Evolutionary conservation across 2,888 invertebrate genomes (phyloP).

Genomic region (Drosophila rubida): DNA sequence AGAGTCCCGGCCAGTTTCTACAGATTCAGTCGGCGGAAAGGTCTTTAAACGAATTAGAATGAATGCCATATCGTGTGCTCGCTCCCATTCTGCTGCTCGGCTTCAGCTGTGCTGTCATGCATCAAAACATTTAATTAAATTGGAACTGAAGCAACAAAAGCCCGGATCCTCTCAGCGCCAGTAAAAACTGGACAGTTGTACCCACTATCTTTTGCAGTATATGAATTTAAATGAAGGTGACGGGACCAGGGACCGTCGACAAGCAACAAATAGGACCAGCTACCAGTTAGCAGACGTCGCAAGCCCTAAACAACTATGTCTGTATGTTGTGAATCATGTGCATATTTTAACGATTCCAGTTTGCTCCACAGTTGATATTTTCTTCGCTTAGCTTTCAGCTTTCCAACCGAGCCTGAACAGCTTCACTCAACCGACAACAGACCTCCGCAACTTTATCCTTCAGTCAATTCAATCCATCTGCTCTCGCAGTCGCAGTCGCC

Average conservation of each 20-base stretch:
- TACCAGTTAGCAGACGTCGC: background rate
- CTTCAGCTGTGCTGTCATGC: slow-evolving; percentile 68
- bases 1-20: slow-evolving; percentile 28
- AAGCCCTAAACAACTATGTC: slow-evolving; percentile 16
- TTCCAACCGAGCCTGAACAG: slow-evolving; percentile 20
- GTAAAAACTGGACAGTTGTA: slow-evolving; percentile 19
- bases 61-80: slow-evolving; percentile 58
- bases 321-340: slow-evolving; percentile 63
- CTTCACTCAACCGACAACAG: slow-evolving; percentile 25
- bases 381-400: slow-evolving; percentile 4
- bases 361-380: slow-evolving; percentile 13
- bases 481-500: too few relatives aligned
- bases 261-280: background rate
- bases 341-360: slow-evolving; percentile 65
- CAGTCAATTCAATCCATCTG: background rate
- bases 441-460: slow-evolving; percentile 5
- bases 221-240: slow-evolving; percentile 73
- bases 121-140: slow-evolving; percentile 81
- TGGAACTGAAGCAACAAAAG: slow-evolving; percentile 56
- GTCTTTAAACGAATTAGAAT: slow-evolving; percentile 75
- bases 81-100: slow-evolving; percentile 1
- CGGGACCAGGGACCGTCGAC: background rate
- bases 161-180: background rate
- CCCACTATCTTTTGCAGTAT: slow-evolving; percentile 25
- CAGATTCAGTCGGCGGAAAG: slow-evolving; percentile 62